Percentiles rank a stretch among this genome's conserved stretches.
These are phyloP conservation scores for Tretioscincus oriximinensis DNA, from an alignment of 2,113 vertebrate genomes.

Conservation along the genomic window DNA sequence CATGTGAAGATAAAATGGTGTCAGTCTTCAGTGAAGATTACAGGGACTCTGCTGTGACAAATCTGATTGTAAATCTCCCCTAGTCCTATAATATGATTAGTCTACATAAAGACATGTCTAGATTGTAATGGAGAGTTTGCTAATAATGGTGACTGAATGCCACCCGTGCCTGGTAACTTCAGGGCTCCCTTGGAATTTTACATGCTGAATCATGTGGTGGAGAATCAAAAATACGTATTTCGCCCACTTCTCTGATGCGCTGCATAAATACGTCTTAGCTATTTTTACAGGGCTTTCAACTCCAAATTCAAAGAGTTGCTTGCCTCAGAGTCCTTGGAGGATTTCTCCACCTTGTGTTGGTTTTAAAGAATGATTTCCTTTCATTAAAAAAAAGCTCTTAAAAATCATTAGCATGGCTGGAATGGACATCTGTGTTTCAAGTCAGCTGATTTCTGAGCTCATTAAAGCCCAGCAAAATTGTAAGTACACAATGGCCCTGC, in stretches of 20 bases:
- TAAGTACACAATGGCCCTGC: not conserved
- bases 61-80: constrained; percentile 79
- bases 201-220: constrained; percentile 36
- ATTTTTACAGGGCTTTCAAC: not conserved
- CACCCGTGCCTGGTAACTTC: constrained; percentile 72
- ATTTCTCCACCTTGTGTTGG: constrained; percentile 1
- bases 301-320: constrained; percentile 20
- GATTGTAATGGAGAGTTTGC: constrained; percentile 81
- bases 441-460: not conserved
- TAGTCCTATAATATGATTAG: constrained; percentile 80
- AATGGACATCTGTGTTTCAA: not conserved
- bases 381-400: not conserved
- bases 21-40: constrained; percentile 81
- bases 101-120: constrained; percentile 82
- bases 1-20: constrained; percentile 79
- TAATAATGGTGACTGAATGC: constrained; percentile 85
- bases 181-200: constrained; percentile 56
- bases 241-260: constrained; percentile 1
- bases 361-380: constrained; percentile 6
- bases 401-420: not conserved
- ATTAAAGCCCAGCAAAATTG: not conserved
- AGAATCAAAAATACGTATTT: constrained; percentile 30
- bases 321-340: not conserved
- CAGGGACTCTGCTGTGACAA: constrained; percentile 79
- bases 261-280: constrained; percentile 12